Evolutionary conservation across 2,113 vertebrate genomes (phyloP).

Genomic region (Pygoscelis antarcticus): DNA sequence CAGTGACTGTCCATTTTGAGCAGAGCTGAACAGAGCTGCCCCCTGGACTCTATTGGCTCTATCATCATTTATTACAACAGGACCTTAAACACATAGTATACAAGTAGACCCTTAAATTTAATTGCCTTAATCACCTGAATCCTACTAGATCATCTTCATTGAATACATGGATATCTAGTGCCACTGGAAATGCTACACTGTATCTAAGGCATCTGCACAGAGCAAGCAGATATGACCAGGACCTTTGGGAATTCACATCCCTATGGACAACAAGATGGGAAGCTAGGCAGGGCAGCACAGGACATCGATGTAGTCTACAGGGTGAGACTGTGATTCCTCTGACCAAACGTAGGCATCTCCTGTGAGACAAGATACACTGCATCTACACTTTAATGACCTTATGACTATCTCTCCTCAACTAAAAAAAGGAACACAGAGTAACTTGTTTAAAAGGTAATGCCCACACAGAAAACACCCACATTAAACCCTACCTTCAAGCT

Average conservation of each 20-base stretch:
- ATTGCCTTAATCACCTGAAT: background rate
- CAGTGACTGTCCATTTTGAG: background rate
- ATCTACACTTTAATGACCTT: background rate
- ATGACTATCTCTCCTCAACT: background rate
- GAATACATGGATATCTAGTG: background rate
- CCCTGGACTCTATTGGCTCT: background rate
- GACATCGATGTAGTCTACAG: fast-evolving
- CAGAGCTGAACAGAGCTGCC: background rate
- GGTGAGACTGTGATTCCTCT: background rate
- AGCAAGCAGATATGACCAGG: background rate
- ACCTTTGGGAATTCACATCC: background rate
- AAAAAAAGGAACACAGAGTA: background rate
- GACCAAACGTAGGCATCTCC: background rate
- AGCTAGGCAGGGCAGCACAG: background rate
- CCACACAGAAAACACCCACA: background rate
- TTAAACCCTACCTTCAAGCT: background rate
- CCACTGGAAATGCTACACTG: background rate
- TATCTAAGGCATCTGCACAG: background rate
- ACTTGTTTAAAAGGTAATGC: background rate
- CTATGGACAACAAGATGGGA: background rate
- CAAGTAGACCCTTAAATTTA: background rate
- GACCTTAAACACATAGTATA: background rate
- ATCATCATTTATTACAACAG: background rate
- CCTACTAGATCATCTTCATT: background rate
- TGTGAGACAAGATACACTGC: background rate